A percentile compares a stretch with the other conserved stretches of the same genome.
Evolutionary conservation across 2,113 vertebrate species (phyloP).

Genomic region (Physeter macrocephalus): DNA sequence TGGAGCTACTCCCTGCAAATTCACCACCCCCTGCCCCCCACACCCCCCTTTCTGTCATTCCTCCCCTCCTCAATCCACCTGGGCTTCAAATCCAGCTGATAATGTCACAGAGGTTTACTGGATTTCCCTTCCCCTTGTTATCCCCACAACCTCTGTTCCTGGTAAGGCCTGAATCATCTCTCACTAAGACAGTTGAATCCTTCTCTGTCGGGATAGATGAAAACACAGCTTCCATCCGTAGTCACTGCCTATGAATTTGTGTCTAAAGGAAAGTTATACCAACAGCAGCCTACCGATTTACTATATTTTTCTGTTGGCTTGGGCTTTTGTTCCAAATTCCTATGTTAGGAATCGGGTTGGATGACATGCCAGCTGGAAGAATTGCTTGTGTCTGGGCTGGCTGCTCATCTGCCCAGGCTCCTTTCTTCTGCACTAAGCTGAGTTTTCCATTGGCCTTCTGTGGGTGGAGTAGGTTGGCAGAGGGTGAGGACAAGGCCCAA

Average conservation of each 20-base stretch:
- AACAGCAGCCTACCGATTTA: background rate
- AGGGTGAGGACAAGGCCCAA: background rate
- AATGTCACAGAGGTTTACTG: background rate
- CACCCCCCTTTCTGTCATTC: background rate
- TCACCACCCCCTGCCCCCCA: background rate
- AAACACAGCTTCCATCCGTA: background rate
- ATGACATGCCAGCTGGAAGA: background rate
- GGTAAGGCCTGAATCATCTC: background rate
- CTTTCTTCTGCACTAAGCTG: background rate
- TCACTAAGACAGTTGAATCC: background rate
- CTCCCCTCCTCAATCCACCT: background rate
- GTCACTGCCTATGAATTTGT: background rate
- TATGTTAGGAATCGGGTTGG: background rate
- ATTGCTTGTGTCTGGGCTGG: background rate
- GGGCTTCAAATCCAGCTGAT: background rate
- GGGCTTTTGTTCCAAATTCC: background rate
- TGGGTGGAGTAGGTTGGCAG: background rate
- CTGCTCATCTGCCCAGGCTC: background rate
- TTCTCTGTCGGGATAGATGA: background rate
- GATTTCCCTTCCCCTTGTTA: background rate
- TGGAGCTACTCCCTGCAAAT: background rate
- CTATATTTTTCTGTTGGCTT: background rate
- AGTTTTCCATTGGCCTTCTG: constrained; percentile 5
- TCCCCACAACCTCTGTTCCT: background rate
- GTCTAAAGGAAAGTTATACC: background rate